Evolutionary conservation across 2,888 invertebrate species (phyloP), one percentile per base, ranked within the genome.

Genomic region (Serrognathus titanus): DNA sequence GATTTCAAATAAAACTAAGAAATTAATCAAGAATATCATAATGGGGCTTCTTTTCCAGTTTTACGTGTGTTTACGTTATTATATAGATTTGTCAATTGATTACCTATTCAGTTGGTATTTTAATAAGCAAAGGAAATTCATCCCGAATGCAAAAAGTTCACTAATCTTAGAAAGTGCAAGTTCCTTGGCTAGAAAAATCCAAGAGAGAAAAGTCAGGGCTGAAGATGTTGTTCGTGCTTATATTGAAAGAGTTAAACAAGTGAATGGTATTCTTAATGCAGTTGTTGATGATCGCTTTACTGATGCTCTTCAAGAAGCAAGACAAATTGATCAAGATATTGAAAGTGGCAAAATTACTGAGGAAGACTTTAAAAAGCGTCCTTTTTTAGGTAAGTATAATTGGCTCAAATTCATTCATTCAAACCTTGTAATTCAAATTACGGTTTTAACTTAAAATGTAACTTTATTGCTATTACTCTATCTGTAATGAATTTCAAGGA

Each of bases 211-310:
- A 69, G 61, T 92, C 7, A 75, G 84, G 48, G 85, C 87, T 2
- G 86, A 85, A 69, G 83, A 86, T 59, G 82, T 94, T 12, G 89
- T 93, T 0, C 78, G 79, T 58, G 82, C 86, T 2, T 94, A 86
- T 71, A 88, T 92, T 61, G 85, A 89, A 48, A 82, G 94, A 65
- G 92, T 93, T 48, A 83, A 87, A 62, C 81, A 84, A 70, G 83
- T 84, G 0, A 93, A 96, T 74, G 81, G 83, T 0, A 72, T 88
- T 10, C 68, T 95, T 41, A 96, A 96, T 77, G 89, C 93, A 0
- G 83, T 96, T 0, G 90, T 93, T 0, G 92, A 92, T 67, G 85
- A 91, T 38, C 81, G 93, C 51, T 96, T 86, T 71, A 81, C 85
- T 7, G 86, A 83, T 2, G 95, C 96, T 0, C 70, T 96, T 1